Evolutionary conservation across 2,888 invertebrate species (phyloP), one percentile per base, ranked within the genome.

Genomic region (Drosophila gaucha): DNA sequence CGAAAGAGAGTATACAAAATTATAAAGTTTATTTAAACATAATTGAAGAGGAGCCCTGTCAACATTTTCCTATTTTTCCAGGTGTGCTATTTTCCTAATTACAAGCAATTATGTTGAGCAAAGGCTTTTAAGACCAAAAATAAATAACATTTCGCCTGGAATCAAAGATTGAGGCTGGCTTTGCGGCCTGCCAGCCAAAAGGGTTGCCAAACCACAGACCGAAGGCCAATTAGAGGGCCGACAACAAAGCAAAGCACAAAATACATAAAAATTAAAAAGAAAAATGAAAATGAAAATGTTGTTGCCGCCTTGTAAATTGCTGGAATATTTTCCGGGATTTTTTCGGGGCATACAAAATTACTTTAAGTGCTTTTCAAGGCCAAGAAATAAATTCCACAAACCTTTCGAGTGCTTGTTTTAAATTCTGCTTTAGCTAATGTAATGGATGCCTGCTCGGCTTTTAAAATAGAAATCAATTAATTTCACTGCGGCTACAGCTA

Each of bases 381-480:
- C 70, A 65, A 54, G 38, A 49, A 56, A 41, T 20, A 57, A 63
- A 66, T 44, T 39, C 28, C 41, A 28, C 24, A 62, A 59, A 43
- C 57, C 24, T 58, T 55, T 41, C 30, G 36, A 57, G 59, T 52
- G 66, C 43, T 52, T 43, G 58, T 26, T 41, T 73, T 69, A 59
- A 73, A 56, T 62, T 64, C 55, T 54, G 47, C 30, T 56, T 56
- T 49, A 20, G 63, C 55, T 60, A 68, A 72, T 68, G 52, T 67
- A 47, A 62, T 71, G 54, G 41, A 55, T 44, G 62, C 44, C 28
- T 9, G 26, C 16, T 16, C 22, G 46, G 54, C 58, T 54, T 74
- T 67, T 56, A 47, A 44, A 74, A 74, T 77, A 64, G 63, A 74
- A 77, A 77, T 77, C 76, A 77, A 77, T 77, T 77, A 77, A 77